Conservation (phyloP, 2,797 vertebrate species). For the Sebastes trivittatus region DNA sequence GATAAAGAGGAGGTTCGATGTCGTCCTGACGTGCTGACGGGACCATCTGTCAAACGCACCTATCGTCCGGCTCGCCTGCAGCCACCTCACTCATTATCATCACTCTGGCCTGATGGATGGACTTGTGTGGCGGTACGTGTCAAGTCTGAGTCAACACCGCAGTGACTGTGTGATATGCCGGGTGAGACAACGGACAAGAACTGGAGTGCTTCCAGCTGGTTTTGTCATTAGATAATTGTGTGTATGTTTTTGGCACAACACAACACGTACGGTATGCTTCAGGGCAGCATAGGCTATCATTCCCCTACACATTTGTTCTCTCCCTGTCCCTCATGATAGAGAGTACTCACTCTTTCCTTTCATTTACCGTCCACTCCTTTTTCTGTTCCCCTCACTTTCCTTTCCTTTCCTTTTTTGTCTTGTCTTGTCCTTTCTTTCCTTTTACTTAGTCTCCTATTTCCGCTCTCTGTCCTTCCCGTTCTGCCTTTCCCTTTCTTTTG, state of each 20-base stretch:
- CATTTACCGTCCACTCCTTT: background rate
- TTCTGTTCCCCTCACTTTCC: background rate
- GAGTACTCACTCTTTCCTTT: background rate
- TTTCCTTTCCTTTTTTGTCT: background rate
- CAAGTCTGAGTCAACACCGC: constrained; percentile 39
- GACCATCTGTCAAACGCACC: constrained; percentile 62
- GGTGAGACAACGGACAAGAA: constrained; percentile 21
- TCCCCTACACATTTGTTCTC: constrained; percentile 7
- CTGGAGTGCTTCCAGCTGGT: constrained; percentile 28
- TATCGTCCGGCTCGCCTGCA: constrained; percentile 38
- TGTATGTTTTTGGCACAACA: constrained; percentile 34
- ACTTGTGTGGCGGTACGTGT: constrained; percentile 42
- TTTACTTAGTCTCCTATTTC: background rate
- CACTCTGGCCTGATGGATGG: constrained; percentile 53
- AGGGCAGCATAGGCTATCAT: constrained; percentile 17
- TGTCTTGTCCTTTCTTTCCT: background rate
- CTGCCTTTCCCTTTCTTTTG: background rate
- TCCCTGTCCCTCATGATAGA: background rate
- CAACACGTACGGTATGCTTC: constrained; percentile 16
- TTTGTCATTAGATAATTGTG: constrained; percentile 58
- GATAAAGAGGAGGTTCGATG: constrained; percentile 57
- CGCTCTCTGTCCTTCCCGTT: background rate
- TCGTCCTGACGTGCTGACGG: constrained; percentile 37
- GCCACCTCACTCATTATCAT: constrained; percentile 64
- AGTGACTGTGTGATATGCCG: constrained; percentile 28